Evolutionary conservation across 2,888 invertebrate genomes (phyloP).

Genomic region (Apamea anceps): DNA sequence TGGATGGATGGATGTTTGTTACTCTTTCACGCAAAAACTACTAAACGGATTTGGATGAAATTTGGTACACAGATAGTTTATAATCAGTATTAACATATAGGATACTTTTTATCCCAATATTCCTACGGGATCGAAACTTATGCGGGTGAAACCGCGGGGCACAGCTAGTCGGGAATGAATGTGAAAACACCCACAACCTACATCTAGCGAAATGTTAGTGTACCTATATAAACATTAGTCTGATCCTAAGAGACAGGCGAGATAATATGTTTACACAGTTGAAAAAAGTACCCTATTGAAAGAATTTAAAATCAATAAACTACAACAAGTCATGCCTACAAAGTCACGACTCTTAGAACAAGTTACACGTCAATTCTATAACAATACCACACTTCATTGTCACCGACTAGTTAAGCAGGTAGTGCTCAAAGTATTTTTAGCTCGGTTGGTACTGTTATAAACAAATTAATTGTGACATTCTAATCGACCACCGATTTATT

Average conservation of each 20-base stretch:
- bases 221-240: not conserved
- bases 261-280: not conserved
- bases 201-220: not conserved
- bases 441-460: conserved; percentile 40
- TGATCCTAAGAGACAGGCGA: not conserved
- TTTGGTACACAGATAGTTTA: too few relatives aligned
- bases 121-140: too few relatives aligned
- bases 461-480: conserved; percentile 51
- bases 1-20: too few relatives aligned
- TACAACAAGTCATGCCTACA: too few relatives aligned
- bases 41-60: too few relatives aligned
- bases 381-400: conserved; percentile 49
- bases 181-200: not conserved
- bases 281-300: not conserved
- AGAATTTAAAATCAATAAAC: not conserved
- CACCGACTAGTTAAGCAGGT: conserved; percentile 22
- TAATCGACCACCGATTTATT: conserved; percentile 44
- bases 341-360: conserved; percentile 25
- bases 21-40: too few relatives aligned
- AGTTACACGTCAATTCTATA: conserved; percentile 6
- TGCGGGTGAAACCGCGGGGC: too few relatives aligned
- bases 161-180: not conserved
- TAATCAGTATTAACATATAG: too few relatives aligned
- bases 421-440: conserved; percentile 36
- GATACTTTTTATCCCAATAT: too few relatives aligned